A percentile compares a stretch with the other conserved stretches of the same genome.
These are phyloP conservation scores for Ips nitidus DNA, from an alignment of 1,140 invertebrate species.

Conservation along the genomic window DNA sequence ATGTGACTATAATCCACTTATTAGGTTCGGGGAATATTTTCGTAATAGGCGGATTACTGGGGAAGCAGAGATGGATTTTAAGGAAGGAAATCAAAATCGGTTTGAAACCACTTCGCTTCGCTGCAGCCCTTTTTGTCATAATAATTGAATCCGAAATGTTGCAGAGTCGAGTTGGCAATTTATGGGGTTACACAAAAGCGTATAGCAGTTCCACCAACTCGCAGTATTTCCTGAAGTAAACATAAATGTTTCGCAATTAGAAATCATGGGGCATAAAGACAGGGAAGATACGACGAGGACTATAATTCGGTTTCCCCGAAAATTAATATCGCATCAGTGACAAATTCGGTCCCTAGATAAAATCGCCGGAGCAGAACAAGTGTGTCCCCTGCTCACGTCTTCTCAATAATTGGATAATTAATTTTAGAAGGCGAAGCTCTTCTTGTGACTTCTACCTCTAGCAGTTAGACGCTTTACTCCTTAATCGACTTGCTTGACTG, in stretches of 20 bases:
- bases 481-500: constrained; percentile 17
- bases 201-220: neutral
- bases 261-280: constrained; percentile 39
- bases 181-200: too few species aligned
- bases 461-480: constrained; percentile 23
- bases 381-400: constrained; percentile 40
- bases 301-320: constrained; percentile 39
- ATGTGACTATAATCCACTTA: constrained; percentile 32
- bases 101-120: too few species aligned
- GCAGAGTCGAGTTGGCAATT: too few species aligned
- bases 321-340: constrained; percentile 46
- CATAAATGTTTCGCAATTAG: constrained; percentile 36
- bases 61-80: constrained; percentile 10
- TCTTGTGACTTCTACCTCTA: constrained; percentile 38
- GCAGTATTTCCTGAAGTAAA: constrained; percentile 28
- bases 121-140: too few species aligned
- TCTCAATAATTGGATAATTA: constrained; percentile 50
- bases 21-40: constrained; percentile 20
- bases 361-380: constrained; percentile 42
- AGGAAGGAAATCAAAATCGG: neutral
- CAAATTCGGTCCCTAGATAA: constrained; percentile 45
- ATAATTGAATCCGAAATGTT: too few species aligned
- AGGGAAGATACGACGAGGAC: constrained; percentile 32
- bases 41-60: constrained; percentile 13
- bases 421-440: constrained; percentile 47